Base-by-base conservation (phyloP, 1,140 invertebrate species). In the Catajapyx aquilonaris region DNA sequence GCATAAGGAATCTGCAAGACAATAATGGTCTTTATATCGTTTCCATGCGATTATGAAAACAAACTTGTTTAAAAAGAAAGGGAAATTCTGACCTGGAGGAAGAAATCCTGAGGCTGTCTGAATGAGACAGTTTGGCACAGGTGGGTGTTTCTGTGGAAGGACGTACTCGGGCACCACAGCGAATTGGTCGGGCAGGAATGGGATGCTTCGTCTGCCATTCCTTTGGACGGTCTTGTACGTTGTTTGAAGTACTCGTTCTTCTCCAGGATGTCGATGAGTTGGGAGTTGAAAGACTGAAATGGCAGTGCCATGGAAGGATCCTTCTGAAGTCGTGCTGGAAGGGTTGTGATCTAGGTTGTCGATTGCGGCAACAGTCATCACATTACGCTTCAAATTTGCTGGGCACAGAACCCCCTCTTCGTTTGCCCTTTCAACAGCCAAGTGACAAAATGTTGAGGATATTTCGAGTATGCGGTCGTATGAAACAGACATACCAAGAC, bases 261-360 rank as follows among this genome's bases (percentile, higher is more conserved):
- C 18, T 31, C 30, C 7, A 15, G 3, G 18, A 31, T 17, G 18
- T 31, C 18, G 13, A 31, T 13, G 30, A 15, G 30, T 31, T 7
- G 7, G 30, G 3, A 15, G 15, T 33, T 49, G 45, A 35, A 46
- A 44, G 2, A 48, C 15, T 5, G 38, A 46, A 11, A 49, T 46
- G 11, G 38, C 39, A 7, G 42, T 48, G 11, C 45, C 44, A 39
- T 46, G 46, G 21, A 48, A 48, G 9, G 47, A 44, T 11, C 36
- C 36, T n/a, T 35, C 39, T 10, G 48, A 17, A 22, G 44, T 41
- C 15, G 37, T 40, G 13, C 31, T 39, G 17, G 30, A 39, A 9
- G 47, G 43, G 38, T 50, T 50, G 35, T 50, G 45, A 31, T 47
- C 47, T 5, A 47, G 42, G 37, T 48, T 49, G 25, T 49, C 47